Evolutionary conservation across 2,113 vertebrate genomes (phyloP), one percentile per base, ranked within the genome.

Genomic region (Cinclus cinclus): DNA sequence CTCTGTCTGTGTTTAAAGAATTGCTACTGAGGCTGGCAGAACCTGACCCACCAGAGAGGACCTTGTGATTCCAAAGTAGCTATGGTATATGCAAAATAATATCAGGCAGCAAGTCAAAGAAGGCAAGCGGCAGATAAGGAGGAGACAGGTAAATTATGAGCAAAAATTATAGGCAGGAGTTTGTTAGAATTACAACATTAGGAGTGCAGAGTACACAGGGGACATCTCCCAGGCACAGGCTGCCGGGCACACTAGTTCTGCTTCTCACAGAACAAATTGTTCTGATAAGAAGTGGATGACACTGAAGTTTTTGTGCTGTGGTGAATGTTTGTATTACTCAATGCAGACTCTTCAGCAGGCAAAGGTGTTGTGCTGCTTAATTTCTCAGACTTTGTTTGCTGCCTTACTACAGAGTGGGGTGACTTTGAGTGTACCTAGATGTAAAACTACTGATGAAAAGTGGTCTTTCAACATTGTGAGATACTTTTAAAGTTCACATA

Each of bases 161-260:
- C 25, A 89, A 74, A 85, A 82, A 11, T 23, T 42, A 44, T 15
- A 42, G 42, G 59, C 59, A 35, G 23, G 16, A 50, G 7, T 68
- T 76, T 64, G 12, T 55, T 39, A 68, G n/a, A 63, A 80, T 80
- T 44, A 58, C 39, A 80, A 16, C n/a, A 3, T 53, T 63, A 28
- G 28, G 31, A 92, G 41, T 23, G 41, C 2, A 49, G n/a, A 41
- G 21, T 39, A 30, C 16, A 30, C 9, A 63, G 16, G 7, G 28
- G 10, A n/a, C 22, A 25, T 8, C 35, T 84, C 21, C 44, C 2
- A 1, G 3, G 5, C 8, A 16, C 1, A 63, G 53, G 12, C 16
- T 59, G 41, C 33, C 31, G 55, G 35, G 8, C 9, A 55, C 24
- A 22, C 39, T 22, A n/a, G 5, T 6, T 68, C 55, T 69, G 39